These are phyloP conservation scores for Drosophila vallismaia DNA, from an alignment of 2,888 invertebrate species.

Conservation along the genomic window DNA sequence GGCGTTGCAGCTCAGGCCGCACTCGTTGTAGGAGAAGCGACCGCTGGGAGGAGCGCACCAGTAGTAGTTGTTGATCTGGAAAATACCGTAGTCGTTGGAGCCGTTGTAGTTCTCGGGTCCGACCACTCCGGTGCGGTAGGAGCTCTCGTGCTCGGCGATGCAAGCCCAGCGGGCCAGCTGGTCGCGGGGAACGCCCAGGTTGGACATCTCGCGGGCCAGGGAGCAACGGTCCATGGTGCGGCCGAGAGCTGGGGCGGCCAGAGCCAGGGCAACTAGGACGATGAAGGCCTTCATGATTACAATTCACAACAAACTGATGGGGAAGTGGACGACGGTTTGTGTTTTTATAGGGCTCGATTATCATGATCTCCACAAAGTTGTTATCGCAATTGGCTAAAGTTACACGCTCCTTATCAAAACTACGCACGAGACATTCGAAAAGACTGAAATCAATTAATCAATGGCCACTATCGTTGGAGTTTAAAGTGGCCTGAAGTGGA, in stretches of 20 bases:
- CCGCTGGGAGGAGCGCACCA: slow-evolving; percentile 77
- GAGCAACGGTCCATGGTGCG: slow-evolving; percentile 68
- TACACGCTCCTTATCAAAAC: slow-evolving; percentile 13
- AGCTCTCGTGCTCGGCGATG: slow-evolving; percentile 76
- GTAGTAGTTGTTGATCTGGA: slow-evolving; percentile 81
- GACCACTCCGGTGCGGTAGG: slow-evolving; percentile 83
- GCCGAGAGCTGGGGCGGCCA: slow-evolving; percentile 60
- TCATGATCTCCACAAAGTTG: slow-evolving; percentile 71
- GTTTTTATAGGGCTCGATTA: slow-evolving; percentile 45
- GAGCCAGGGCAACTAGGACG: slow-evolving; percentile 52
- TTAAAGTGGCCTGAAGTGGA: slow-evolving; percentile 12
- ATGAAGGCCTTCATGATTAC: slow-evolving; percentile 54
- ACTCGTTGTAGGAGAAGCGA: slow-evolving; percentile 75
- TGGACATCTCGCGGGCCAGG: slow-evolving; percentile 66
- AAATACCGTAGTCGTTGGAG: slow-evolving; percentile 82
- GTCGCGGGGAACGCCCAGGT: slow-evolving; percentile 69
- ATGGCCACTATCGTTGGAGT: slow-evolving; percentile 3
- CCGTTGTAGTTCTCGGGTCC: slow-evolving; percentile 84
- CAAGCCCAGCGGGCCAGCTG: slow-evolving; percentile 74
- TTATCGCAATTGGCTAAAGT: slow-evolving; percentile 24
- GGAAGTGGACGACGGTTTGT: not conserved
- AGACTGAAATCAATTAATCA: slow-evolving; percentile 11
- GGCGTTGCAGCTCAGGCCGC: slow-evolving; percentile 67
- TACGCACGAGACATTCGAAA: slow-evolving; percentile 10
- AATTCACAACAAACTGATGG: slow-evolving; percentile 49